Evolutionary conservation across 2,113 vertebrate genomes (phyloP), one percentile per base, ranked within the genome.

Genomic region (Anguilla japonica): DNA sequence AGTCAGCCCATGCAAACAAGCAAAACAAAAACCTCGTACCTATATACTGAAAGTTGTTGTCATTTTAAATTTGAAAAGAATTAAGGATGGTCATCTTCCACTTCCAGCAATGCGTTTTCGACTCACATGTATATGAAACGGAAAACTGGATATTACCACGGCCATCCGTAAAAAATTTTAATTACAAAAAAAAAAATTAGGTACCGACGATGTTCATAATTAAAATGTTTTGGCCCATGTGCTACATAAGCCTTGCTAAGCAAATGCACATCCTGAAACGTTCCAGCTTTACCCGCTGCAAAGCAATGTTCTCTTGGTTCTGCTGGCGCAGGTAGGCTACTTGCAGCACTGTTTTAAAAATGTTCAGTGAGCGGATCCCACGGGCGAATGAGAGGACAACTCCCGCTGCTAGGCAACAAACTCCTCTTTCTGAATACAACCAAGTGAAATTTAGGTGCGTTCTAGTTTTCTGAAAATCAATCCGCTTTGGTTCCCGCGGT

Each of bases 331-430:
- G 85, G 81, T 86, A 34, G 34, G 34, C 34, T 34, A 79, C 87
- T 87, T 82, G 22, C 43, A 80, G 83, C 43, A 83, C 20, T 41
- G 29, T 63, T 90, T 90, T n/a, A 85, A 46, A 90, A 89, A 79
- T 0, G 50, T 43, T 85, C 34, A 82, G 50, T 57, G 41, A 80
- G 13, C 84, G 85, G 41, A 53, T 79, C 75, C 63, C 50, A 63
- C 81, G 82, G 86, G 84, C 87, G 82, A 89, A 89, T 90, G 81
- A 87, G 75, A 46, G 9, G 15, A 50, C 53, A 81, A 75, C 57
- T 67, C 71, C 53, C 84, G 91, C 86, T 93, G 90, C 92, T 88
- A 91, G 86, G 91, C 89, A 93, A 93, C 92, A 85, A 63, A 85
- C 79, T 88, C 84, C 85, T 20, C 56, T 81, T 82, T 43, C 46